Conservation (phyloP, 2,888 invertebrate genomes). For the Schizaphis graminum region DNA sequence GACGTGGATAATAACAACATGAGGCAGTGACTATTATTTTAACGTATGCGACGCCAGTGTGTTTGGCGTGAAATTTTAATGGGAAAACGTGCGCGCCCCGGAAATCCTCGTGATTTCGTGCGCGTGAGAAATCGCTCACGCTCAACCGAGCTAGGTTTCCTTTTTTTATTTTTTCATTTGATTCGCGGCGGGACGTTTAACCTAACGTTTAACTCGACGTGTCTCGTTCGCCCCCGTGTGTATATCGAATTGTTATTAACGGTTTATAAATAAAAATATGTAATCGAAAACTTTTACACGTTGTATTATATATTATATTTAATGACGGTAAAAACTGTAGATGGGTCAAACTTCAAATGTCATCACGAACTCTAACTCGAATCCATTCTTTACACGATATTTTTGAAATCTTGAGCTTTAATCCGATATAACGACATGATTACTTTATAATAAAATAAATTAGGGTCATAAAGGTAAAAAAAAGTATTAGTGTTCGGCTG, state of each 20-base stretch:
- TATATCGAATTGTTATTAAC: background rate
- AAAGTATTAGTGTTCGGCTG: background rate
- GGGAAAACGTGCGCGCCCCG: conserved; percentile 43
- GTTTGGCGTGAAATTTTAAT: conserved; percentile 53
- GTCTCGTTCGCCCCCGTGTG: background rate
- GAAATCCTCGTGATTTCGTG: background rate
- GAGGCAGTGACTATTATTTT: background rate
- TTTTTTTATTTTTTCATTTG: background rate
- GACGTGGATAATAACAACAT: background rate
- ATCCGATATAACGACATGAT: background rate
- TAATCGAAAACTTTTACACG: background rate
- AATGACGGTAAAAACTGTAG: background rate
- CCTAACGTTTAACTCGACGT: background rate
- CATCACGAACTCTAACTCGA: background rate
- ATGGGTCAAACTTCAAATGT: background rate
- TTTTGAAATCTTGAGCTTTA: background rate
- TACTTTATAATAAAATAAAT: background rate
- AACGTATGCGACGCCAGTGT: conserved; percentile 3
- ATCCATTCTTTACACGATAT: background rate
- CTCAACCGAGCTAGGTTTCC: background rate
- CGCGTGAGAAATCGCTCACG: background rate
- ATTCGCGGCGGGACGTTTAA: background rate
- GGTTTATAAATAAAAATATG: background rate
- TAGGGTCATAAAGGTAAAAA: background rate
- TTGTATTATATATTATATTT: background rate